phyloP scores from a whole-genome alignment of 2,888 invertebrate species.

The Liopterus haemorrhoidalis region DNA sequence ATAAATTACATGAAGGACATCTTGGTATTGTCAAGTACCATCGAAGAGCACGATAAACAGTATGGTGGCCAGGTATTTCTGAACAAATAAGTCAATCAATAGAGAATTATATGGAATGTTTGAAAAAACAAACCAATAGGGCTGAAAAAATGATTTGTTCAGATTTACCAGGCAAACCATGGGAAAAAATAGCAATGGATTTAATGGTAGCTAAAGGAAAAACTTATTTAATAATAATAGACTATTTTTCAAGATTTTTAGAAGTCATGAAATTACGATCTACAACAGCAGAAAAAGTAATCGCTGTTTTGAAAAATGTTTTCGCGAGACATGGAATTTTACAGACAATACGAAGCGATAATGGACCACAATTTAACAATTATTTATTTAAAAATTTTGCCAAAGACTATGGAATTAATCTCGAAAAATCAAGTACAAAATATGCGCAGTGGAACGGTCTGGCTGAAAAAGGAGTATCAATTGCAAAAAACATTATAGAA shows the following conservation, averaged over 20 bases:
- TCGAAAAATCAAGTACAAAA: too few relatives aligned
- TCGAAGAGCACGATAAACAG: constrained; percentile 25
- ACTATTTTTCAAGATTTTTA: constrained; percentile 32
- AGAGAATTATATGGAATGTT: constrained; percentile 31
- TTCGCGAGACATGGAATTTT: constrained; percentile 31
- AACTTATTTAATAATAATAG: constrained; percentile 32
- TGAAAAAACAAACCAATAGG: constrained; percentile 22
- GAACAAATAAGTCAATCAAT: constrained; percentile 29
- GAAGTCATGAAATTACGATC: constrained; percentile 28
- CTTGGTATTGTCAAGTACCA: constrained; percentile 31
- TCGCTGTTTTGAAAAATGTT: constrained; percentile 27
- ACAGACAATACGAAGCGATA: constrained; percentile 27
- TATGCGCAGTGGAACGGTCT: too few relatives aligned
- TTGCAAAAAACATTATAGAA: too few relatives aligned
- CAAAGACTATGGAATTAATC: too few relatives aligned
- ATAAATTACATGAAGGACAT: constrained; percentile 31
- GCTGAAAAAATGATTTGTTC: constrained; percentile 29
- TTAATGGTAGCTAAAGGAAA: too few relatives aligned
- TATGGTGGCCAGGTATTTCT: constrained; percentile 33
- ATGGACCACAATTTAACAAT: constrained; percentile 29
- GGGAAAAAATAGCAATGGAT: constrained; percentile 30
- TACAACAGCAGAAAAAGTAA: constrained; percentile 26
- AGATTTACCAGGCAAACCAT: constrained; percentile 28
- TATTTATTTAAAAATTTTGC: constrained; percentile 24
- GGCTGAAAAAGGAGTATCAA: too few relatives aligned